Conservation (phyloP, 2,113 vertebrate species). For the Fulica atra region DNA sequence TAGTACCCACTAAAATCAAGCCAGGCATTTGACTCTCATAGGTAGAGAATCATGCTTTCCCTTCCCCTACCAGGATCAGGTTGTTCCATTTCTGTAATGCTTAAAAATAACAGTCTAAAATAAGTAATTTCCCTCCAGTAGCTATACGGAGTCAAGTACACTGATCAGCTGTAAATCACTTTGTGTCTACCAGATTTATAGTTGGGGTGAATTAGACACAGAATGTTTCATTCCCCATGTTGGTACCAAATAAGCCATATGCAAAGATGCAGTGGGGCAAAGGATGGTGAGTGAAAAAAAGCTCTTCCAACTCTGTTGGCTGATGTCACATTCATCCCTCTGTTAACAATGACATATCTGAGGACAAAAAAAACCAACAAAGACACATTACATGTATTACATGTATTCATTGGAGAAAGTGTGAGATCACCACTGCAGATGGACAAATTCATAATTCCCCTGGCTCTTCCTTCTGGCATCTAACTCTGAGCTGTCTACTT, state of each 20-base stretch:
- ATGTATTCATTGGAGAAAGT: not conserved
- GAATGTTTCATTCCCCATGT: not conserved
- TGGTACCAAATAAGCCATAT: not conserved
- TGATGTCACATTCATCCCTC: not conserved
- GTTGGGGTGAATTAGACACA: not conserved
- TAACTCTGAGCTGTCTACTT: not conserved
- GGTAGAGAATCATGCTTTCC: not conserved
- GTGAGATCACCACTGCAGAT: not conserved
- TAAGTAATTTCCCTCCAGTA: constrained; percentile 48
- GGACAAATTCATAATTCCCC: not conserved
- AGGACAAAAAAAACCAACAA: not conserved
- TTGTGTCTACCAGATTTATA: constrained; percentile 27
- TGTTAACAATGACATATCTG: not conserved
- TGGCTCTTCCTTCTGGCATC: not conserved
- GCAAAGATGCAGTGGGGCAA: not conserved
- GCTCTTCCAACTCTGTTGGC: not conserved
- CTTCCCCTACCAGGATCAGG: not conserved
- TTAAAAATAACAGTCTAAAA: constrained; percentile 1
- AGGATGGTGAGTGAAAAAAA: not conserved
- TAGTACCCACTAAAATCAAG: not conserved
- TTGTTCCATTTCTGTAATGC: not conserved
- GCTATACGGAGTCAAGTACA: constrained; percentile 13
- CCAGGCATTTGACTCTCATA: not conserved
- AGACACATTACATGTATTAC: not conserved
- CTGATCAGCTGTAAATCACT: not conserved